A percentile compares a stretch with the other conserved stretches of the same genome.
phyloP scores from a whole-genome alignment of 1,140 invertebrate species.

The Sycophila sp. region DNA sequence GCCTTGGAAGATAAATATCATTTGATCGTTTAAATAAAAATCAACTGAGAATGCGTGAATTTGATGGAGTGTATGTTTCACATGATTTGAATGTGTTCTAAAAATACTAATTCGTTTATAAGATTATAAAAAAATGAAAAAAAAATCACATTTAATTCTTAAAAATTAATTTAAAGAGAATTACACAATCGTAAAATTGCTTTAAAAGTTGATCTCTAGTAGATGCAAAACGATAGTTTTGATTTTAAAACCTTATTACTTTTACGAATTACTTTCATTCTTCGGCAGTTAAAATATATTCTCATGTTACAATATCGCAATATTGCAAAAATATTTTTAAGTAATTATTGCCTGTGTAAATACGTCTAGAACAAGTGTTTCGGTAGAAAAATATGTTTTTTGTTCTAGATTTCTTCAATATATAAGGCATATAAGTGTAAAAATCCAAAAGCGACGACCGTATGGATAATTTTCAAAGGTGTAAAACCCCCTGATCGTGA shows the following conservation, averaged over 20 bases:
- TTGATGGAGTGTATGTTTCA: too few species aligned
- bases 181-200: not conserved
- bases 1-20: too few species aligned
- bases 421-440: too few species aligned
- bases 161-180: not conserved
- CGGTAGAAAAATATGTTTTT: constrained; percentile 30
- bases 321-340: constrained; percentile 31
- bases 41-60: too few species aligned
- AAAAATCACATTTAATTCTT: too few species aligned
- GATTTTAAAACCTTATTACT: constrained; percentile 14
- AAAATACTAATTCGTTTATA: too few species aligned
- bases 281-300: constrained; percentile 34
- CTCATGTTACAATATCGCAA: not conserved
- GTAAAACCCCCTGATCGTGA: constrained; percentile 67
- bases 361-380: constrained; percentile 25
- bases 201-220: not conserved
- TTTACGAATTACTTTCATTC: constrained; percentile 3
- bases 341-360: constrained; percentile 26
- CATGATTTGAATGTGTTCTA: too few species aligned
- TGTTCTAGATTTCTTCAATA: constrained; percentile 17
- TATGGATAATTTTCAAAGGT: constrained; percentile 56
- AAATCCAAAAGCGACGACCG: too few species aligned
- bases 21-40: too few species aligned
- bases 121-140: too few species aligned
- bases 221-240: not conserved